Base-by-base conservation (phyloP, 2,113 vertebrate species). In the Spermophilus dauricus region DNA sequence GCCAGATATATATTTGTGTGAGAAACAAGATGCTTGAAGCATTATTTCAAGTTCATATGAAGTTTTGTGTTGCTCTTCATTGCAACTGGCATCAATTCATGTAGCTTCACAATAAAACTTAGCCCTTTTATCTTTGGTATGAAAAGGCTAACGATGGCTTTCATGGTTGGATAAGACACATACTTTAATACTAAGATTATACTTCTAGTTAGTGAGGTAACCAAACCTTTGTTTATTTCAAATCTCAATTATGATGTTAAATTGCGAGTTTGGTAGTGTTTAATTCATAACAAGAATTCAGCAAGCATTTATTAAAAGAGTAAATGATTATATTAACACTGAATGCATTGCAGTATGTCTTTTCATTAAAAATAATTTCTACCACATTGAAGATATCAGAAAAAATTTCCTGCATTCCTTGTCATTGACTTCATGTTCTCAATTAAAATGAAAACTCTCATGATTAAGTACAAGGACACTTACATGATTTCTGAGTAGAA, bases 161-260 rank as follows among this genome's bases (percentile, higher is more conserved):
- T 78, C 83, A 95, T 97, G 95, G 97, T 92, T 97, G 97, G 94
- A 93, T 98, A 95, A 98, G 98, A 97, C 92, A 96, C 75, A 95
- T 77, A 89, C 95, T 76, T 98, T 97, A 98, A 96, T 91, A 93
- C 93, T 83, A 72, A 34, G 58, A 90, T 63, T 32, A 5, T 72
- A 86, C 32, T 96, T 86, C 82, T 70, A 67, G 32, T 86, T 89
- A 87, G 72, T 69, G 78, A 97, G 87, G 30, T 48, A 80, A 82
- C 86, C 61, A 94, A 17, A 95, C 88, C 24, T 56, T 97, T 88
- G 82, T 95, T 96, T 97, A 95, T 97, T 96, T 94, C 63, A 84
- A 81, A 97, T 97, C 18, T 96, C 28, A 94, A 37, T 93, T 92
- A 65, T 48, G 30, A 95, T 69, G 53, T 22, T 95, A 30, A 94